A percentile compares a stretch with the other conserved stretches of the same genome.
These are phyloP conservation scores for Pontoporia blainvillei DNA, from an alignment of 2,113 vertebrate species.

Conservation along the genomic window DNA sequence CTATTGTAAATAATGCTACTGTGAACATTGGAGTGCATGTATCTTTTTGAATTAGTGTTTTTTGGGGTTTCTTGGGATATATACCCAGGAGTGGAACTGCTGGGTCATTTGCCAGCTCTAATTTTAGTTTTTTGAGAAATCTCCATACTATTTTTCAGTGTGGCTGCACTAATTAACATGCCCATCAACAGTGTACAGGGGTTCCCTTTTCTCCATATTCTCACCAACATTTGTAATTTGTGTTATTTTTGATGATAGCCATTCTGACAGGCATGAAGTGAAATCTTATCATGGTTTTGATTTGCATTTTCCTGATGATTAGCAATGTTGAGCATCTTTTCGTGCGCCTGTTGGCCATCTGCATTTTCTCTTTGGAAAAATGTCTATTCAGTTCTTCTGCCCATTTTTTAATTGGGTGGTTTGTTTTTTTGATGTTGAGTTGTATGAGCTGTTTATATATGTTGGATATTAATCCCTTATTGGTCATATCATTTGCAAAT, in stretches of 20 bases:
- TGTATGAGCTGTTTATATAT: background rate
- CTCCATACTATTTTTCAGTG: background rate
- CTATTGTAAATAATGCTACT: background rate
- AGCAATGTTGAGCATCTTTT: background rate
- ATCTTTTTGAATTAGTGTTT: background rate
- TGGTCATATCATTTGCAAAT: background rate
- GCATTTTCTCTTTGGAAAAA: background rate
- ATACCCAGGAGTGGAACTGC: background rate
- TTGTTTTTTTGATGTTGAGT: background rate
- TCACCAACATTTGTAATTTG: background rate
- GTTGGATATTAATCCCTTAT: background rate
- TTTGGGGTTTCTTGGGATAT: background rate
- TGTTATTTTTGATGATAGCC: background rate
- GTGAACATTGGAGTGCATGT: background rate
- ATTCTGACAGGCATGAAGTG: background rate
- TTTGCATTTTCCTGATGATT: background rate
- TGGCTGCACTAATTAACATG: background rate
- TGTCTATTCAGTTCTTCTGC: background rate
- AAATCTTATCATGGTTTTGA: background rate
- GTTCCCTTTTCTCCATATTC: background rate
- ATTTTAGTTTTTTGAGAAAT: background rate
- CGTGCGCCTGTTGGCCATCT: background rate
- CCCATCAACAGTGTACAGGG: no score
- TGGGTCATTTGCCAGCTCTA: background rate
- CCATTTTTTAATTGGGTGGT: background rate